Conservation (phyloP, 2,113 vertebrate genomes). For the Neolamprologus variostigma region DNA sequence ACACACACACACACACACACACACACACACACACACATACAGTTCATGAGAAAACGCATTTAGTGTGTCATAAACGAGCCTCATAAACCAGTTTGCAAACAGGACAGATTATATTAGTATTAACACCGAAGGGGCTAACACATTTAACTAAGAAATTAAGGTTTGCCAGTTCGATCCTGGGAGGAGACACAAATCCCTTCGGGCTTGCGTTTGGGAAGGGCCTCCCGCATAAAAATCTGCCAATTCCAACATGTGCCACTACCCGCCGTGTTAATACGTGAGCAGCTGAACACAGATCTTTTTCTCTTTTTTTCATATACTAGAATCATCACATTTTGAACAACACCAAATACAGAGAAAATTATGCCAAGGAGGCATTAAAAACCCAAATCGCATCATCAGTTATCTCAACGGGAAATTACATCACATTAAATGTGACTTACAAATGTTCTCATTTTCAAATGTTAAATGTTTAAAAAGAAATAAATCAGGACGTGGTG, state of each 20-base stretch:
- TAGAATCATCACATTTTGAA: neutral
- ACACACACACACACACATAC: neutral
- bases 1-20: neutral
- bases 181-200: neutral
- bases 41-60: neutral
- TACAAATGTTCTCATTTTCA: neutral
- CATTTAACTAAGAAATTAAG: neutral
- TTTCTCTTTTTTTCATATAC: neutral
- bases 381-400: neutral
- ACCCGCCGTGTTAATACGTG: neutral
- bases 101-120: neutral
- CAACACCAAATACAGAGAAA: neutral
- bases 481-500: neutral
- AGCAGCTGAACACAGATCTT: neutral
- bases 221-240: neutral
- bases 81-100: slow-evolving; percentile 13
- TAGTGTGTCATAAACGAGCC: neutral
- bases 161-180: neutral
- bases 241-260: neutral
- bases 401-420: neutral
- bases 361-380: neutral
- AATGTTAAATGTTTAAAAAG: neutral
- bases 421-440: neutral
- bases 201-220: neutral
- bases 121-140: neutral